A percentile compares a stretch with the other conserved stretches of the same genome.
Conservation (phyloP, 1,140 invertebrate genomes). For the Camponotus floridanus region DNA sequence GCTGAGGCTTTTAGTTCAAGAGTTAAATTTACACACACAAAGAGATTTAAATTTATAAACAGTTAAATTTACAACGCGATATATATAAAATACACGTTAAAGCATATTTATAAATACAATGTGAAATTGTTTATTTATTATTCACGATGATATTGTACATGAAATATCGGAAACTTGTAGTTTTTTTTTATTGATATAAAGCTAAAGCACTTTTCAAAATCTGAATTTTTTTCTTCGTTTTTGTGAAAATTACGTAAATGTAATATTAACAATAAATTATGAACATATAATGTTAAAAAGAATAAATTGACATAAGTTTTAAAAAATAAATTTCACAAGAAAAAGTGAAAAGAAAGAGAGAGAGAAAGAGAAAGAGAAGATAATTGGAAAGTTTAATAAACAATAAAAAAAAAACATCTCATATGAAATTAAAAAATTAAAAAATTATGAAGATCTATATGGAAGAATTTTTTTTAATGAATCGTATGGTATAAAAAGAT, state of each 20-base stretch:
- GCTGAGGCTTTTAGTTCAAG: too few relatives aligned
- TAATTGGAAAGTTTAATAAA: not conserved
- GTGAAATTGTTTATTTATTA: not conserved
- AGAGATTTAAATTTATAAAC: too few relatives aligned
- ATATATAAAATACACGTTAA: not conserved
- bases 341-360: not conserved
- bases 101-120: not conserved
- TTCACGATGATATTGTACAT: not conserved
- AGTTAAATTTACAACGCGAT: too few relatives aligned
- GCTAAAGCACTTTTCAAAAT: not conserved
- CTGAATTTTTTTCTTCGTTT: not conserved
- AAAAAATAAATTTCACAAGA: not conserved
- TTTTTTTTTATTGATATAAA: not conserved
- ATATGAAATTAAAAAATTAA: constrained; percentile 15
- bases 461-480: not conserved
- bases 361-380: not conserved
- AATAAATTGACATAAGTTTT: not conserved
- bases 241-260: not conserved
- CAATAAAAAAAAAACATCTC: too few relatives aligned
- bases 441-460: not conserved
- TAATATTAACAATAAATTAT: not conserved
- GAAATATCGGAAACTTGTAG: not conserved
- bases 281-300: not conserved
- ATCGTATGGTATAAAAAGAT: too few relatives aligned
- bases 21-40: too few relatives aligned